phyloP scores from a whole-genome alignment of 2,113 vertebrate genomes.

The Pangasianodon gigas region DNA sequence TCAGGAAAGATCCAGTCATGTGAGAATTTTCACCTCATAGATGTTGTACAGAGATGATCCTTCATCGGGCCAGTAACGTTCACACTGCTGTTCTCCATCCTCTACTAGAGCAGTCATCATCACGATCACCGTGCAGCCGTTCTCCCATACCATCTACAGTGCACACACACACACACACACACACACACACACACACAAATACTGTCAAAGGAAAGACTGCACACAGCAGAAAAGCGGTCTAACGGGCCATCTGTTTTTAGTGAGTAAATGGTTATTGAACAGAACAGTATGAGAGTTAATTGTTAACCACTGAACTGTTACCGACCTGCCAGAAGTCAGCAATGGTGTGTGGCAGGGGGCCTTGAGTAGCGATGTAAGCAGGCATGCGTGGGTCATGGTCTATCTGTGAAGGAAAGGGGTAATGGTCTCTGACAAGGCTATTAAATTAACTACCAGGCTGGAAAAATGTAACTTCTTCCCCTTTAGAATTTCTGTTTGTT shows the following conservation, averaged over 20 bases:
- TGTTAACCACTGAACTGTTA: slow-evolving; percentile 44
- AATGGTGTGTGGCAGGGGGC: slow-evolving; percentile 90
- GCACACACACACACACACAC: slow-evolving; percentile 8
- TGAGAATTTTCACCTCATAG: slow-evolving; percentile 82
- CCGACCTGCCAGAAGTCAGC: slow-evolving; percentile 98
- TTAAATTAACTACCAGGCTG: slow-evolving; percentile 9
- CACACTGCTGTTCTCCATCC: slow-evolving; percentile 92
- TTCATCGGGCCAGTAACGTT: slow-evolving; percentile 96
- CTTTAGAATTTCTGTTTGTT: slow-evolving; percentile 1
- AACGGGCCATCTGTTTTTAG: slow-evolving; percentile 16
- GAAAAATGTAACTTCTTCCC: neutral
- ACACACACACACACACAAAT: slow-evolving; percentile 21
- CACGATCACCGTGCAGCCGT: slow-evolving; percentile 94
- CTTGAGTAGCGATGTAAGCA: slow-evolving; percentile 94
- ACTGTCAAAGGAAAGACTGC: slow-evolving; percentile 4
- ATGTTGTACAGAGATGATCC: slow-evolving; percentile 96
- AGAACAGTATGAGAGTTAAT: slow-evolving; percentile 24
- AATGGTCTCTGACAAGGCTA: slow-evolving; percentile 2
- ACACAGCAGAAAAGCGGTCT: neutral
- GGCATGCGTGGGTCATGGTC: slow-evolving; percentile 96
- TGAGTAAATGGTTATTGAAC: slow-evolving; percentile 39
- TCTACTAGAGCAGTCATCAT: slow-evolving; percentile 94
- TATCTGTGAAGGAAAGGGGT: slow-evolving; percentile 72
- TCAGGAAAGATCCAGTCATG: neutral
- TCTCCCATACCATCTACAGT: slow-evolving; percentile 97